Base-by-base conservation (phyloP, 2,113 vertebrate genomes). In the Boulengeromyrus knoepffleri region DNA sequence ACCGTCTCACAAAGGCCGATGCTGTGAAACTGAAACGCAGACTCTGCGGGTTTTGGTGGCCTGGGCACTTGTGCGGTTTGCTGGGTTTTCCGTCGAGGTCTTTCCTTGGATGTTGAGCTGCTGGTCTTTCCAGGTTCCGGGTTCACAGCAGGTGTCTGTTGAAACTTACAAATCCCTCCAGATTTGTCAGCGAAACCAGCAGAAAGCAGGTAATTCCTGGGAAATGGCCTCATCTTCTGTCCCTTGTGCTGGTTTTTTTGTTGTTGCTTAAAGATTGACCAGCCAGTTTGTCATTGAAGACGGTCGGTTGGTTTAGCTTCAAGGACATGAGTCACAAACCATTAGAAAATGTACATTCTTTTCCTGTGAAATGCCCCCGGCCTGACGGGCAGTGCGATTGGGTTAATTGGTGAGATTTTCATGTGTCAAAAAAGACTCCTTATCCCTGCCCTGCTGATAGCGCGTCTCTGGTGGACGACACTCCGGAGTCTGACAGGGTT, bases 391-490 rank as follows among this genome's bases (percentile, higher is more conserved):
- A 13, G 0, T n/a, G 58, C 1, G 31, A 90, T 77, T 90, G 53
- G 84, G 93, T 93, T 91, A 27, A 92, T 50, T 36, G 85, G 92
- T 93, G 49, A 84, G 85, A 12, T 89, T 92, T 36, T 77, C 70
- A 39, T 17, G 15, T 2, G 13, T 45, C 53, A 86, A 85, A 89
- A 70, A 91, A 50, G 90, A 92, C 80, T 91, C 77, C 19, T 84
- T 85, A 6, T 49, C n/a, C 27, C 19, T 21, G 19, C 31, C 42
- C 53, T 58, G 58, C 70, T 86, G 13, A 12, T 47, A 92, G 88
- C 52, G 87, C 91, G 47, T 88, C 88, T 7, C 58, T 36, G 2
- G 3, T 58, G 0, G 86, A 93, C 89, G 93, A 94, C 36, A 36
- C 36, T 1, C 91, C 90, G 10, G 87, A 62, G 27, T 45, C 8